Conservation (phyloP, 2,797 vertebrate genomes). For the Catharus ustulatus region DNA sequence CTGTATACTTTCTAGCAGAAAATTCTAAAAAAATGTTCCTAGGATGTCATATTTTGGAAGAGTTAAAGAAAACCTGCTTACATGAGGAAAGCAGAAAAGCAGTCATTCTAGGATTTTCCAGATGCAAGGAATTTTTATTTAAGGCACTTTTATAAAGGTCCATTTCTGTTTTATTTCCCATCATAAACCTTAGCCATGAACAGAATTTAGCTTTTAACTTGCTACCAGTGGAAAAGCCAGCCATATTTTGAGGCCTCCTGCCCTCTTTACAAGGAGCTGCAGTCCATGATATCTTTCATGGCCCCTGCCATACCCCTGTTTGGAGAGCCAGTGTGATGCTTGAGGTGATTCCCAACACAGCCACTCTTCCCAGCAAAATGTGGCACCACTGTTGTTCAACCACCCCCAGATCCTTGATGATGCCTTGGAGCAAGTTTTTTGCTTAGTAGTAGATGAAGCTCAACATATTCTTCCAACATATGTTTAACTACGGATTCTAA, state of each 20-base stretch:
- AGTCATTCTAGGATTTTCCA: not conserved
- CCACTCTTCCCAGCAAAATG: not conserved
- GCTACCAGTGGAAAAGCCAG: not conserved
- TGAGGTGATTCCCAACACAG: rapidly evolving
- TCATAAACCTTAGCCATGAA: not conserved
- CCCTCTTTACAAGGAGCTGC: not conserved
- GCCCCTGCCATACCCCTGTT: not conserved
- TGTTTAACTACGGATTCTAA: not conserved
- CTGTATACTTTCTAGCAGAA: not conserved
- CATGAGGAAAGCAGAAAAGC: not conserved
- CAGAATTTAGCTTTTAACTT: not conserved
- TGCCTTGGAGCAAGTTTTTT: not conserved
- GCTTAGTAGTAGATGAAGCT: not conserved
- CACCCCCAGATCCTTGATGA: not conserved
- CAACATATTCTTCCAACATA: not conserved
- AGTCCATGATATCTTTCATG: not conserved
- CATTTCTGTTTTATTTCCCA: not conserved
- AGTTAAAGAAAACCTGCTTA: not conserved
- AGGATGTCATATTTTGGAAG: not conserved
- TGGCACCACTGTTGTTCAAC: rapidly evolving
- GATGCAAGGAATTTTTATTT: not conserved
- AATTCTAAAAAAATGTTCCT: not conserved
- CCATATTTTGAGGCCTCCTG: not conserved
- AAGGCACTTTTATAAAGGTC: not conserved
- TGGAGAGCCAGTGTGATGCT: not conserved